Percentiles rank a stretch among this genome's conserved stretches.
Conservation (phyloP, 2,113 vertebrate species). For the Dolichallabes microphthalmus region DNA sequence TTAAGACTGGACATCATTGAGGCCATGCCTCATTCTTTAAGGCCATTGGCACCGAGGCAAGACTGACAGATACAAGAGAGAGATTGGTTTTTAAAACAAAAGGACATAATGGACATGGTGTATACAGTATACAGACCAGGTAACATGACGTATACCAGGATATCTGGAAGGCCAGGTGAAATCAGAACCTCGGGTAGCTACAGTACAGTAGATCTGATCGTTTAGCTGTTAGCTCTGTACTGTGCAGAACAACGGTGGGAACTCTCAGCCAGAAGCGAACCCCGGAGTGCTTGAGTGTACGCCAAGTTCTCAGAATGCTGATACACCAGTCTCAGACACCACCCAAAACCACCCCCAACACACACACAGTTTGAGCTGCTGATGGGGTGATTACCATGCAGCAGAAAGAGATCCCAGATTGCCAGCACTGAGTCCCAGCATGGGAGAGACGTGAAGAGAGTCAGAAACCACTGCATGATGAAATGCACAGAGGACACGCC, state of each 20-base stretch:
- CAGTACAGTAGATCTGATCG: background rate
- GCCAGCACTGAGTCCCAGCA: constrained; percentile 76
- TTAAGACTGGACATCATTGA: no score
- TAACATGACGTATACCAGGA: background rate
- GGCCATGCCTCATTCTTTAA: no score
- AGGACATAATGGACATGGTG: background rate
- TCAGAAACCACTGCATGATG: constrained; percentile 74
- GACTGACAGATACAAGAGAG: background rate
- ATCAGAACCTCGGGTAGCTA: background rate
- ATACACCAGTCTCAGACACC: background rate
- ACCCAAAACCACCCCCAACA: background rate
- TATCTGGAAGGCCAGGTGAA: background rate
- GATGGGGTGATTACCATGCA: constrained; percentile 61
- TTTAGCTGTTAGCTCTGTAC: background rate
- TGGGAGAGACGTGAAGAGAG: constrained; percentile 73
- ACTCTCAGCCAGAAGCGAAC: background rate
- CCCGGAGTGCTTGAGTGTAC: background rate
- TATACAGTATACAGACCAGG: no score
- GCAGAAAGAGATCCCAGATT: constrained; percentile 73
- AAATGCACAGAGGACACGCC: constrained; percentile 68
- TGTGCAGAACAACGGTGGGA: background rate
- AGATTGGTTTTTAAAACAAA: background rate
- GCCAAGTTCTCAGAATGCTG: background rate
- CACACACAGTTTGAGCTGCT: background rate
- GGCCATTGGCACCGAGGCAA: no score